These are phyloP conservation scores for Eulemur albifrons DNA, from an alignment of 2,797 vertebrate species.

Conservation along the genomic window DNA sequence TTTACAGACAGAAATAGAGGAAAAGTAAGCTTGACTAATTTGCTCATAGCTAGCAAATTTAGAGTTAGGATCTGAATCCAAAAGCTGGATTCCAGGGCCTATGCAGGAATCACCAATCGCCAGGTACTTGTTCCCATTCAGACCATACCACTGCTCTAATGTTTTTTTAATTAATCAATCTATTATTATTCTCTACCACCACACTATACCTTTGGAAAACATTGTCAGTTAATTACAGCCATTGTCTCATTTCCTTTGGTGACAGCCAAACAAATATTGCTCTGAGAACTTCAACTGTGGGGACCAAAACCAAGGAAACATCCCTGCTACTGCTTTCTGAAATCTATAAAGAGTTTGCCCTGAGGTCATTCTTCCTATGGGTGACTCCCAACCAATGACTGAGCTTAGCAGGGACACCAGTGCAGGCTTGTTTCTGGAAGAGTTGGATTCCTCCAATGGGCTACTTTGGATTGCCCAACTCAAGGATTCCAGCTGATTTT, in stretches of 20 bases:
- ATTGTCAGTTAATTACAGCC: background rate
- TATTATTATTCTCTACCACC: background rate
- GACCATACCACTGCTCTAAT: background rate
- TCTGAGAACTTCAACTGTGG: background rate
- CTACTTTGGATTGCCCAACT: background rate
- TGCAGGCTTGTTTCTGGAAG: background rate
- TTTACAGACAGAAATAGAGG: background rate
- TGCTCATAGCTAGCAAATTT: background rate
- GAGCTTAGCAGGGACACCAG: background rate
- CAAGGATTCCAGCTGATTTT: background rate
- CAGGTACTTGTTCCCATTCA: background rate
- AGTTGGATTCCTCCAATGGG: background rate
- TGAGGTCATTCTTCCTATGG: background rate
- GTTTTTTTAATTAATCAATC: background rate
- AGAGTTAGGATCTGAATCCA: background rate
- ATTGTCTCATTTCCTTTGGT: background rate
- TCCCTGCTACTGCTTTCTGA: background rate
- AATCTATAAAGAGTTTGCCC: background rate
- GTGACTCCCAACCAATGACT: background rate
- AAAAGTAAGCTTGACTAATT: background rate
- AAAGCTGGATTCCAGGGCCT: background rate
- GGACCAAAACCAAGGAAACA: background rate
- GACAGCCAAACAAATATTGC: background rate
- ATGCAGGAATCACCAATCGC: background rate
- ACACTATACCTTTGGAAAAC: background rate